Evolutionary conservation across 1,140 invertebrate species (phyloP).

Genomic region (Leptinotarsa texana): DNA sequence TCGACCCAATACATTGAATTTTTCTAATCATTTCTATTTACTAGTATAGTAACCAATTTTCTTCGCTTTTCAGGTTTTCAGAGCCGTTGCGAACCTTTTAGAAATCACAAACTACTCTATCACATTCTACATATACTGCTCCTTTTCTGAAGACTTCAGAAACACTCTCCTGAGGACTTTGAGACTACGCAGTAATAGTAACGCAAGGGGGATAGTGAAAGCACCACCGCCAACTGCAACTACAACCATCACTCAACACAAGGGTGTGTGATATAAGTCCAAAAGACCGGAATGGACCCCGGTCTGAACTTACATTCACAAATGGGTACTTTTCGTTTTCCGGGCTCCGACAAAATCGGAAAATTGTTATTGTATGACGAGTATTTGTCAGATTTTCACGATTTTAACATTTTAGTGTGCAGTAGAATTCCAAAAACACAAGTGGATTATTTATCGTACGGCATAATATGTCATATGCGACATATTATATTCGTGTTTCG

Average conservation of each 20-base stretch:
- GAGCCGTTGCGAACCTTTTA: slow-evolving; percentile 72
- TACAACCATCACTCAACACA: slow-evolving; percentile 50
- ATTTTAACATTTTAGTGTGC: no score
- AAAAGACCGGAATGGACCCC: slow-evolving; percentile 39
- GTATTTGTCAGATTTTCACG: no score
- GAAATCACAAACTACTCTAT: slow-evolving; percentile 78
- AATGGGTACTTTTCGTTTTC: no score
- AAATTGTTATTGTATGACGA: no score
- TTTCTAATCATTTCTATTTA: no score
- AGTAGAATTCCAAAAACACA: no score
- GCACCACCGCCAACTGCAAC: slow-evolving; percentile 49
- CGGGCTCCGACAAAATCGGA: no score
- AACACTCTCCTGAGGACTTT: slow-evolving; percentile 70
- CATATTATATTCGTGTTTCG: no score
- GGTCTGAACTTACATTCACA: slow-evolving; percentile 28
- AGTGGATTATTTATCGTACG: no score
- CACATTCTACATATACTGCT: slow-evolving; percentile 79
- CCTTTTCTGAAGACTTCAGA: slow-evolving; percentile 77
- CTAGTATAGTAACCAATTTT: no score
- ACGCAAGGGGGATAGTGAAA: slow-evolving; percentile 39
- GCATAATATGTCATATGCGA: no score
- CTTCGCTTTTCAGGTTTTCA: slow-evolving; percentile 63
- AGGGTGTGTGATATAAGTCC: slow-evolving; percentile 51
- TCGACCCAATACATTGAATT: no score
- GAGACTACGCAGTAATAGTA: slow-evolving; percentile 61